Evolutionary conservation across 2,888 invertebrate genomes (phyloP).

Genomic region (Drosophila stalkeri): DNA sequence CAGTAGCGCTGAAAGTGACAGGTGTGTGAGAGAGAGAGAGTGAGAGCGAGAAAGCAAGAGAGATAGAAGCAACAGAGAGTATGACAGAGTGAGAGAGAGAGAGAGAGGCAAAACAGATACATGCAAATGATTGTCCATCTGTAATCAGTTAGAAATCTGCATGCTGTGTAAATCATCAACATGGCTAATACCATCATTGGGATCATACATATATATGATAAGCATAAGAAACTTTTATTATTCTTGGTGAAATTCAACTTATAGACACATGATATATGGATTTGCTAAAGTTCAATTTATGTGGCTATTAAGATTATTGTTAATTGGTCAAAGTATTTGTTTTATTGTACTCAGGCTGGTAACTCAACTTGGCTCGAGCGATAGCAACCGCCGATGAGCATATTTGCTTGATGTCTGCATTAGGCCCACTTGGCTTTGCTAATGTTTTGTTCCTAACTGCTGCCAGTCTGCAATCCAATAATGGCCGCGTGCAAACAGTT

Average conservation of each 20-base stretch:
- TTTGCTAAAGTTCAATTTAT: constrained; percentile 40
- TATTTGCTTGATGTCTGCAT: constrained; percentile 52
- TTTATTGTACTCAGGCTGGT: constrained; percentile 37
- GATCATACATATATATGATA: no score
- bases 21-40: constrained; percentile 6
- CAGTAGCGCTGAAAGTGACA: constrained; percentile 13
- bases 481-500: constrained; percentile 63
- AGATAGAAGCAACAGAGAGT: neutral
- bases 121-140: constrained; percentile 12
- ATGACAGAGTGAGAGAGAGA: neutral
- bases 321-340: constrained; percentile 37
- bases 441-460: constrained; percentile 67
- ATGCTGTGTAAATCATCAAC: neutral
- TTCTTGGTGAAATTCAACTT: neutral
- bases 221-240: neutral
- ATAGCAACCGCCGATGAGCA: constrained; percentile 57
- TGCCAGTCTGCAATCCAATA: constrained; percentile 22
- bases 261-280: constrained; percentile 40
- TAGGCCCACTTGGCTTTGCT: constrained; percentile 66
- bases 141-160: constrained; percentile 23
- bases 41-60: neutral
- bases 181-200: neutral
- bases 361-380: constrained; percentile 31
- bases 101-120: neutral
- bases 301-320: constrained; percentile 51